Evolutionary conservation across 2,113 vertebrate genomes (phyloP), one percentile per base, ranked within the genome.

Genomic region (Chloebia gouldiae): DNA sequence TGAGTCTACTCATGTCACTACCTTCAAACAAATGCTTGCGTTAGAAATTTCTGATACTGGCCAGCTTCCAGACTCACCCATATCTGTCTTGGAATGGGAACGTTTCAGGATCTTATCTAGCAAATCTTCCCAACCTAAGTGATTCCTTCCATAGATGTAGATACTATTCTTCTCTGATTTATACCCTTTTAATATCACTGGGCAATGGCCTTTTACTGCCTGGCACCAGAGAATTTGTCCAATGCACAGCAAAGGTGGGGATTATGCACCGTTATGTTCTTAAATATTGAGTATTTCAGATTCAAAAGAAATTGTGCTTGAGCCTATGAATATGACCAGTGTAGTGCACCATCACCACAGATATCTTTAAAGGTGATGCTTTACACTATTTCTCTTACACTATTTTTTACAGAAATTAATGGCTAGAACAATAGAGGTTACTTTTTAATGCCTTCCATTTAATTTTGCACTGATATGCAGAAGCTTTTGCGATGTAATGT

Each of bases 41-140:
- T 59, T 80, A 60, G 51, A 65, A 70, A 82, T 87, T 35, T 30
- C 33, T 23, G 47, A 40, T 39, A 82, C 42, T 31, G 66, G 22
- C 31, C 45, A 81, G 30, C 44, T 78, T 75, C 68, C 2, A 1
- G 63, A 65, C 24, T 68, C 37, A 88, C 28, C 30, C 16, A 4
- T 18, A 7, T 63, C 79, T 86, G 10, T 53, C 25, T 86, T 18
- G 44, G 27, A 70, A 68, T 6, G 4, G 51, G 51, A 92, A 94
- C 40, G 56, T 40, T 60, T 75, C 76, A 92, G 28, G 13, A 60
- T 28, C 56, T 75, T 75, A 51, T 24, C 66, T 66, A 85, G 57
- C 37, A 85, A 71, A 65, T 61, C 51, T 70, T 79, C 49, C 47
- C 0, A 0, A 31, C 1, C 0, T 44, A 73, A 66, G 13, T 28